Base-by-base conservation (phyloP, 2,888 invertebrate genomes). In the Troglohyphantes excavatus region DNA sequence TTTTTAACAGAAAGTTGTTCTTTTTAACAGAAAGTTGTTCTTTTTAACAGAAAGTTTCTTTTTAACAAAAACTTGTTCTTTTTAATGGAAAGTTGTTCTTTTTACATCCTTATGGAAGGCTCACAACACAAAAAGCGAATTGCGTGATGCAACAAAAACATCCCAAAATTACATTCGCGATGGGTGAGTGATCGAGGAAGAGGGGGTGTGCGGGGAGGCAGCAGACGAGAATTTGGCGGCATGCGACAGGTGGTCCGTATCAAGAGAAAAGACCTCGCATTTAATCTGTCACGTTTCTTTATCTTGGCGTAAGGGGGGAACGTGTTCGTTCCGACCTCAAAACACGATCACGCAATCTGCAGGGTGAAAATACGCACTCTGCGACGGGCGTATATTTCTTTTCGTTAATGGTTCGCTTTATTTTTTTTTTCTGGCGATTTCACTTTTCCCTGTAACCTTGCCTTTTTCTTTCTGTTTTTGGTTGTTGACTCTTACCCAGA, bases 161-260 rank as follows among this genome's bases (percentile, higher is more conserved):
- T 33, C 13, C 1, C 7, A 53, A 53, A 53, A 53, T n/a, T n/a
- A 53, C 53, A 53, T 53, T 53, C 17, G 53, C 17, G n/a, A 53
- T n/a, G 3, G 53, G 53, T 53, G 53, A 53, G 53, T 53, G n/a
- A 53, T 53, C 2, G 7, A 17, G 1, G 53, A 17, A 17, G 7
- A 17, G 1, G 53, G 53, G 53, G 53, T 0, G 11, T 13, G 53
- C 13, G n/a, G n/a, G n/a, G 53, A n/a, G n/a, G 1, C 5, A 0
- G 17, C 2, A 1, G 53, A 53, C 13, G 53, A 17, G 53, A 53
- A 53, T n/a, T 39, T 13, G 5, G 13, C n/a, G 13, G 53, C 53
- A 53, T 53, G 53, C 53, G 53, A 53, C 53, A 53, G 53, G 53
- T 53, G 53, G 53, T 53, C n/a, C 53, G 13, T 53, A 53, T 53